phyloP scores from a whole-genome alignment of 2,888 invertebrate genomes.

The Epistrophella euchroma region DNA sequence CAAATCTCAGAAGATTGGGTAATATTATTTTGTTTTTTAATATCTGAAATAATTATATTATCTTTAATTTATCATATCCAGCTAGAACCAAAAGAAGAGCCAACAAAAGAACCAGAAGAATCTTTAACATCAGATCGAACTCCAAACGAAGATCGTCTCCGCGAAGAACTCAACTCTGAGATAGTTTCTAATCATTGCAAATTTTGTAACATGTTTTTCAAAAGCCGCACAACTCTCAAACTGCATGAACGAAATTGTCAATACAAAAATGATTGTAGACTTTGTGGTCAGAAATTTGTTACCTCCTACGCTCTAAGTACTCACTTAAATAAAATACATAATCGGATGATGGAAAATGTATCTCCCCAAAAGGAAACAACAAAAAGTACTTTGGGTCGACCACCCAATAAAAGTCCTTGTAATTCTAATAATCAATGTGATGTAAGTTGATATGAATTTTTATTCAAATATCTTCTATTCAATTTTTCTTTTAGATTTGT shows the following conservation, averaged over 20 bases:
- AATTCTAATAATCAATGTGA: neutral
- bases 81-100: conserved; percentile 32
- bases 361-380: neutral
- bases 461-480: neutral
- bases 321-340: conserved; percentile 3
- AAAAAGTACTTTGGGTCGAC: neutral
- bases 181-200: conserved; percentile 3
- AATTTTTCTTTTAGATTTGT: conserved; percentile 20
- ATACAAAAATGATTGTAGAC: conserved; percentile 16
- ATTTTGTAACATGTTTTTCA: conserved; percentile 14
- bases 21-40: neutral
- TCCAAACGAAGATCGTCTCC: neutral
- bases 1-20: conserved; percentile 18
- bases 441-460: neutral
- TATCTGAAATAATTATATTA: neutral
- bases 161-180: neutral
- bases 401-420: neutral
- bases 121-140: neutral
- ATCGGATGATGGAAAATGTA: neutral
- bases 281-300: conserved; percentile 40
- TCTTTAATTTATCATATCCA: neutral
- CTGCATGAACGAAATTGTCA: conserved; percentile 34
- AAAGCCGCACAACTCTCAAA: conserved; percentile 10
- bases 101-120: conserved; percentile 6
- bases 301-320: conserved; percentile 14